Evolutionary conservation across 2,113 vertebrate species (phyloP).

Genomic region (Pachyramphus minor): DNA sequence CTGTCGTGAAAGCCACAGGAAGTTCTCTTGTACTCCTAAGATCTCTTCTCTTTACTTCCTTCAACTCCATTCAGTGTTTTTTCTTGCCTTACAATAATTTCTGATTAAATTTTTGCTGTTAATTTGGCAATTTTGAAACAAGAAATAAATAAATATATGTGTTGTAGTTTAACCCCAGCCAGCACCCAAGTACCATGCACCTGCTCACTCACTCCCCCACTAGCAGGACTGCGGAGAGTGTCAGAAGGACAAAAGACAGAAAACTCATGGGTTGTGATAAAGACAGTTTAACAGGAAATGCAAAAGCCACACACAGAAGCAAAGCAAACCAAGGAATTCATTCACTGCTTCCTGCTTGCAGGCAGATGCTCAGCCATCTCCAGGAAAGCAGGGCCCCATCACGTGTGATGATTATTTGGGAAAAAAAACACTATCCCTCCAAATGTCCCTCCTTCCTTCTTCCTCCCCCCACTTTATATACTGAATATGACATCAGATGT

Average conservation of each 20-base stretch:
- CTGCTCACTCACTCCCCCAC: accelerated
- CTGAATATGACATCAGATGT: background rate
- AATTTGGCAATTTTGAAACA: background rate
- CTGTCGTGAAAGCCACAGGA: background rate
- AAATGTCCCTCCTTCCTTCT: background rate
- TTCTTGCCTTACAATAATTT: background rate
- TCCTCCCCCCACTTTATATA: background rate
- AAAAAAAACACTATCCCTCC: background rate
- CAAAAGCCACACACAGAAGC: background rate
- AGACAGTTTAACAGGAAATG: background rate
- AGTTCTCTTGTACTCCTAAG: background rate
- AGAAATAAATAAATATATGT: background rate
- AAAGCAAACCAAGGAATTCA: background rate
- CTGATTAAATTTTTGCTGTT: background rate
- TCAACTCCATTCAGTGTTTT: background rate
- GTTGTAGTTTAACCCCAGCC: background rate
- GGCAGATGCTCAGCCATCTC: background rate
- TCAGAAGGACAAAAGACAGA: background rate
- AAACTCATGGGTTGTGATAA: accelerated
- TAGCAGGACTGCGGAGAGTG: background rate
- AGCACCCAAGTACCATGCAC: background rate
- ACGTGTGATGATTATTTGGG: background rate
- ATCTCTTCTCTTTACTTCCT: background rate
- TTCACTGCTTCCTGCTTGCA: background rate
- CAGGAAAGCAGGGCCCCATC: background rate